Conservation (phyloP, 2,888 invertebrate genomes). For the Calameuta pallipes region DNA sequence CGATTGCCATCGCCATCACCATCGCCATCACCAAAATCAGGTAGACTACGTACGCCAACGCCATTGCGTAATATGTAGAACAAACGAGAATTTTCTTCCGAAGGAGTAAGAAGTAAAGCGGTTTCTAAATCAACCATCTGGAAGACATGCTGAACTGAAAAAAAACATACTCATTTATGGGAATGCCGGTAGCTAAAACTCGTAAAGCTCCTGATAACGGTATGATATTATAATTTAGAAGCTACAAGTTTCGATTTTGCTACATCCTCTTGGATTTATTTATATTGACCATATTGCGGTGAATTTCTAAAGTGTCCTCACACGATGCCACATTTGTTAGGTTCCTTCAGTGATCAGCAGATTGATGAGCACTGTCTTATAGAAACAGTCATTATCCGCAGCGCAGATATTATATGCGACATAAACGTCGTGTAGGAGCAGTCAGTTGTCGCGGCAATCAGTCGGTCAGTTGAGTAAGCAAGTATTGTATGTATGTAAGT, state of each 20-base stretch:
- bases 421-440: neutral
- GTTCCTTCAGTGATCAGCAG: neutral
- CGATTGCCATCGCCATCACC: neutral
- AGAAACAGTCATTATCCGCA: neutral
- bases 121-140: neutral
- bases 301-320: neutral
- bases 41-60: neutral
- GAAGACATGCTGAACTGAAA: too few species aligned
- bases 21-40: neutral
- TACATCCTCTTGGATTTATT: slow-evolving; percentile 32
- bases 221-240: neutral
- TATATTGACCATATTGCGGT: slow-evolving; percentile 30
- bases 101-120: neutral
- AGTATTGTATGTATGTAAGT: neutral
- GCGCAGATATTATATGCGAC: neutral
- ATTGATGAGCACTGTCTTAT: neutral
- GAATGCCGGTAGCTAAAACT: neutral
- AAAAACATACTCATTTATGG: too few species aligned
- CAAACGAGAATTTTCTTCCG: neutral
- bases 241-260: slow-evolving; percentile 9
- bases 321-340: neutral
- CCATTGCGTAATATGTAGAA: neutral
- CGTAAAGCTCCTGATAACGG: neutral
- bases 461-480: neutral
- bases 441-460: neutral